Evolutionary conservation across 2,888 invertebrate genomes (phyloP).

Genomic region (Nephrotoma flavescens): DNA sequence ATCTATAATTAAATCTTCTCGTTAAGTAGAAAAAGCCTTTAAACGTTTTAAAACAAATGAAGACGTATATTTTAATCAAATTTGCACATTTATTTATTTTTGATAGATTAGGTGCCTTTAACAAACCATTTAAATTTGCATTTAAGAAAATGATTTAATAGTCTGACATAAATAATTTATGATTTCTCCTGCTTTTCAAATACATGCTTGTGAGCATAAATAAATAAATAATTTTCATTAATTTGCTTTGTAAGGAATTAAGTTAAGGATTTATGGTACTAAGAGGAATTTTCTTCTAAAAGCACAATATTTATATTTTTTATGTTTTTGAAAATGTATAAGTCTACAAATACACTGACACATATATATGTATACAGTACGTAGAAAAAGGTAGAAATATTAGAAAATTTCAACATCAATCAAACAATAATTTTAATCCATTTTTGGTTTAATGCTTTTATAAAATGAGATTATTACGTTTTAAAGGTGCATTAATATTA

Average conservation of each 20-base stretch:
- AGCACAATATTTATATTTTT: background rate
- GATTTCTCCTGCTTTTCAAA: background rate
- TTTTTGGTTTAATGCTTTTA: background rate
- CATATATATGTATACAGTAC: too few species aligned
- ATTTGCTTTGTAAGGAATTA: background rate
- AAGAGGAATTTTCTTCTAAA: background rate
- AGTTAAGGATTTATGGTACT: background rate
- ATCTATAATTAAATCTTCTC: background rate
- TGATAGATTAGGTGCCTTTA: background rate
- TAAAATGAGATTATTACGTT: background rate
- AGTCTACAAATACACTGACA: background rate
- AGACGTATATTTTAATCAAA: background rate
- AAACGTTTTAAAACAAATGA: background rate
- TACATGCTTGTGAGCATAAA: background rate
- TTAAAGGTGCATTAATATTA: background rate
- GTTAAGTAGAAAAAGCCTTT: background rate
- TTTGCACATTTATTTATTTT: background rate
- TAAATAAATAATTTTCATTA: background rate
- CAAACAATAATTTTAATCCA: background rate
- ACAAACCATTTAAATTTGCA: background rate
- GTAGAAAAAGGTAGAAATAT: background rate
- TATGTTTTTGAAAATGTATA: background rate
- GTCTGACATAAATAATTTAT: background rate
- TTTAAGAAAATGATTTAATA: background rate
- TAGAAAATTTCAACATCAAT: background rate